Base-by-base conservation (phyloP, 1,140 invertebrate species). In the Drosophila miranda region DNA sequence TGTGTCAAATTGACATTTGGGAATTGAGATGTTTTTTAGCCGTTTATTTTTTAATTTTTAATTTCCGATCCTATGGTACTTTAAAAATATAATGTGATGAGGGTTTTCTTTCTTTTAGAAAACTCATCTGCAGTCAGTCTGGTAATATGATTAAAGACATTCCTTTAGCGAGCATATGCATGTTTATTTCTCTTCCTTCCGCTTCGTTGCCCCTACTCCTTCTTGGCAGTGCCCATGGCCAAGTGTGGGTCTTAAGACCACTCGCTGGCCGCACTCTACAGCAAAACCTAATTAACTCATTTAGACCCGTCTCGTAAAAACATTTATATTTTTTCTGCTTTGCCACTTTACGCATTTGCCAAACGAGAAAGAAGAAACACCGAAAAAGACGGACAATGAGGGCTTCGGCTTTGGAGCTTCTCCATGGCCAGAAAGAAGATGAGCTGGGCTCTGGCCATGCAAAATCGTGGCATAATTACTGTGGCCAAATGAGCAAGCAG, bases 361-460 rank as follows among this genome's bases (percentile, higher is more conserved):
- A 19, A 48, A 51, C 14, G 14, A 4, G 49, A 48, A 48, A 46
- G 19, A 21, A 59, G 11, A 50, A 53, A 60, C 26, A 16, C 1
- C 30, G 19, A 63, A 52, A 67, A 19, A 53, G 14, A 41, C 5
- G 50, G 34, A 57, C 53, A 50, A 73, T 74, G 43, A 43, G 59
- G 34, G 9, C 4, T 23, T 23, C 23, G 23, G 4, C 23, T 23
- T 23, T 23, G 52, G 70, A 52, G 66, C 69, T 52, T 54, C 54
- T 60, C 71, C 46, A 56, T 73, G 78, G 59, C 59, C 74, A 74
- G 75, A 68, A 81, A 74, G 44, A 45, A 67, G 69, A 74, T 73
- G 78, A 76, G 64, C 6, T 73, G 78, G 73, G 59, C 13, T 13
- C 48, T 73, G 60, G 38, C 53, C 53, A 63, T 63, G 61, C 54